Conservation (phyloP, 2,113 vertebrate species). For the Nibea coibor region DNA sequence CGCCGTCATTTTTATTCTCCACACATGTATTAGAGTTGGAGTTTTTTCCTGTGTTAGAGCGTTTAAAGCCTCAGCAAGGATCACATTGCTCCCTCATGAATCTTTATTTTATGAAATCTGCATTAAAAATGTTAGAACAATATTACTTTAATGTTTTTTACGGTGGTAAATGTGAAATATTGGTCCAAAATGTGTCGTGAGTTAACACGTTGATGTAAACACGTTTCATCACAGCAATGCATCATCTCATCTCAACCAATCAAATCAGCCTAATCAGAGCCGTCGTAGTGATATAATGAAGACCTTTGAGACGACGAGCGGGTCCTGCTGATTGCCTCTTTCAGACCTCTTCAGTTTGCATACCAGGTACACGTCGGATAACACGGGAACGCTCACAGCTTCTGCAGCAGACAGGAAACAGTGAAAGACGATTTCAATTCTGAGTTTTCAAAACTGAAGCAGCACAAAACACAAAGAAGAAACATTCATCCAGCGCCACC, state of each 20-base stretch:
- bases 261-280: constrained; percentile 22
- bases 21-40: too few relatives aligned
- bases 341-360: not conserved
- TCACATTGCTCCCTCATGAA: too few relatives aligned
- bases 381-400: not conserved
- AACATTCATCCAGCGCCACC: too few relatives aligned
- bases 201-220: not conserved
- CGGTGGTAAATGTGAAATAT: not conserved
- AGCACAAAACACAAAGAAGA: too few relatives aligned
- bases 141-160: not conserved
- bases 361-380: not conserved
- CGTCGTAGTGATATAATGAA: not conserved
- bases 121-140: too few relatives aligned
- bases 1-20: too few relatives aligned
- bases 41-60: too few relatives aligned
- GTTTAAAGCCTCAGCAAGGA: too few relatives aligned
- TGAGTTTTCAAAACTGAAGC: not conserved
- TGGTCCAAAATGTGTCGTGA: too few relatives aligned
- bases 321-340: constrained; percentile 7
- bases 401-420: not conserved
- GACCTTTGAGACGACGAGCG: not conserved
- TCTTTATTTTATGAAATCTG: not conserved
- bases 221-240: constrained; percentile 1
- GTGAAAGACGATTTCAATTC: too few relatives aligned
- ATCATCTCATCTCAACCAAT: not conserved